Percentiles rank a stretch among this genome's conserved stretches.
These are phyloP conservation scores for Thaumatotibia leucotreta DNA, from an alignment of 1,140 invertebrate species.

Conservation along the genomic window DNA sequence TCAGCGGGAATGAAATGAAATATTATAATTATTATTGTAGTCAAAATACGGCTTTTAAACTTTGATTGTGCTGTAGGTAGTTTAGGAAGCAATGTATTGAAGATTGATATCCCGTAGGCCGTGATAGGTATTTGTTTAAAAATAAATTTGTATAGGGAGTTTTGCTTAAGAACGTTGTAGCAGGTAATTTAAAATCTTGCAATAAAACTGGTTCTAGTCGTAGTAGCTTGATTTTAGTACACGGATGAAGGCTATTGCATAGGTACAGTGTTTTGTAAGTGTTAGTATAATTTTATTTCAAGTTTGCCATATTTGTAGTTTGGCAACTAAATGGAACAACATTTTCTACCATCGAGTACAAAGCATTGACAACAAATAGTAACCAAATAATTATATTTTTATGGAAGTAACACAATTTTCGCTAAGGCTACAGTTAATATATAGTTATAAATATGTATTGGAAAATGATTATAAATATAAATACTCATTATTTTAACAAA, in stretches of 20 bases:
- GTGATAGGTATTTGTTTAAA: constrained; percentile 23
- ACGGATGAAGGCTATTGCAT: background rate
- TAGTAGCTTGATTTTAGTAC: background rate
- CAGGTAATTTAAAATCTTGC: background rate
- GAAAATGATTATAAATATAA: background rate
- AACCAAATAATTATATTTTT: too few relatives aligned
- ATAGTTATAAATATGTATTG: too few relatives aligned
- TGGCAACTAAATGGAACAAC: too few relatives aligned
- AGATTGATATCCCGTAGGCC: constrained; percentile 46
- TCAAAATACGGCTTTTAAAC: background rate
- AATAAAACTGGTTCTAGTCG: background rate
- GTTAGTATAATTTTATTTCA: background rate
- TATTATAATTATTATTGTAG: too few relatives aligned
- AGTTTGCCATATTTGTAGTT: background rate
- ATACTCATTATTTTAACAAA: background rate
- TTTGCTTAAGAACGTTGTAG: constrained; percentile 11
- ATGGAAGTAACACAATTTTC: too few relatives aligned
- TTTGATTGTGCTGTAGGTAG: constrained; percentile 30
- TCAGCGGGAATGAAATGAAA: too few relatives aligned
- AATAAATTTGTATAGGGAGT: constrained; percentile 21
- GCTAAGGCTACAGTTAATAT: too few relatives aligned
- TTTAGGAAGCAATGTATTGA: constrained; percentile 54
- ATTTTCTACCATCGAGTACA: too few relatives aligned
- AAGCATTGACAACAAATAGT: too few relatives aligned
- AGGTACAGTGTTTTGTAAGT: background rate